Base-by-base conservation (phyloP, 2,888 invertebrate genomes). In the Oxystoma pomonae region DNA sequence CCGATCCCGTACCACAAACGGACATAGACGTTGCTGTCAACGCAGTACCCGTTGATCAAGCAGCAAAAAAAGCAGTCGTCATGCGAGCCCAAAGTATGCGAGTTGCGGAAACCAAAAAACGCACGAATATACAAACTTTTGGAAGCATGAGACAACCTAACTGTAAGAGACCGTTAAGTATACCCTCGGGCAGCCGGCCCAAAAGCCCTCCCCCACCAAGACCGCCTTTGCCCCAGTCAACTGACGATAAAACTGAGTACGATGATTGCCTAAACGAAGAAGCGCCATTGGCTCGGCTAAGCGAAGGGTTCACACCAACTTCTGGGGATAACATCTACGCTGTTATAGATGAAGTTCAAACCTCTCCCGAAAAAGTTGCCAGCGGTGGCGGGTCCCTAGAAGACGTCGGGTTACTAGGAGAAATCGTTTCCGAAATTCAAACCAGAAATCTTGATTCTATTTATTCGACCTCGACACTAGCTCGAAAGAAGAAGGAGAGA, bases 391-490 rank as follows among this genome's bases (percentile, higher is more conserved):
- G 35, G 12, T 35, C 35, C 3, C 87, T 87, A 65, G 82, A 83
- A 12, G 90, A 90, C 64, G 86, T 91, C 83, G 93, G 93, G 0
- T 79, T 94, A 18, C 79, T 94, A 0, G 90, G 92, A 5, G 94
- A 94, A 80, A 94, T 94, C 64, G 94, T 94, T 0, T 88, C 88
- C 55, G 94, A 94, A 79, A 94, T 94, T 73, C 92, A 94, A 72
- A 90, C 90, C 72, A 83, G 92, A 35, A 94, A 94, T 76, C 89
- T 91, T 50, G 93, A 94, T 71, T 93, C 93, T 0, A 92, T 94
- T 70, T 94, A 94, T 76, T 92, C 92, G 0, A 89, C 90, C 0
- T 88, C 90, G 1, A 90, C 90, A 0, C 78, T 91, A 1, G 84
- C 86, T 0, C 82, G 86, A 62, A 88, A 87, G 72, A 86, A 87